Base-by-base conservation (phyloP, 2,888 invertebrate species). In the Xestia ashworthii region DNA sequence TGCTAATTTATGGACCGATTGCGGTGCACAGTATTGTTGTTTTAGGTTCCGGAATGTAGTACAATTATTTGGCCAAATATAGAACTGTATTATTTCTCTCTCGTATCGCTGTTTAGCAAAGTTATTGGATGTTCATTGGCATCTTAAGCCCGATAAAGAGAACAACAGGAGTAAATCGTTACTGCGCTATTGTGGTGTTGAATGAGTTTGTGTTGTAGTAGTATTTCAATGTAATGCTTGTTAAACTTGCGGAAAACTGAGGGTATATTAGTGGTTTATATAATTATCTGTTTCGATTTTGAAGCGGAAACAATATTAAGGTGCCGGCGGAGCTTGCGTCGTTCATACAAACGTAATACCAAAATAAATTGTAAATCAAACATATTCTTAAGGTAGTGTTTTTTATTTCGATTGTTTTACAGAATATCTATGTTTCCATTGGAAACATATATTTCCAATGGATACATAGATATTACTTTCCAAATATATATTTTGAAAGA, bases 41-140 rank as follows among this genome's bases (percentile, higher is more conserved):
- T 79, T 70, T 72, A 62, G 68, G 9, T 22, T 76, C 68, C 38
- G 64, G 68, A 85, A 83, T 76, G 73, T 11, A 16, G 53, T 67
- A 5, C 58, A 14, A 58, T 72, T 41, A 46, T 64, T 19, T 22
- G 46, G 6, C 22, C 70, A 25, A 62, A 25, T 60, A 83, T 79
- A 55, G 14, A 5, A 50, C 19, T 44, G 48, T 70, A 67, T 82
- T 82, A 70, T 79, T 84, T 53, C 44, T 16, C 41, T 16, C n/a
- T 22, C 9, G 46, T 44, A 38, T 22, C 25, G 44, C 0, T 11
- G 9, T 73, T 67, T 79, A 25, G 32, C 1, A 9, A 41, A 71
- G 58, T 53, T 60, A 48, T 62, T 22, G 22, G 9, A 67, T 60
- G 53, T 66, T 65, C 22, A 58, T 53, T 76, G 69, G 60, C 38